Evolutionary conservation across 1,140 invertebrate species (phyloP), one percentile per base, ranked within the genome.

Genomic region (Pogonognathellus flavescens): DNA sequence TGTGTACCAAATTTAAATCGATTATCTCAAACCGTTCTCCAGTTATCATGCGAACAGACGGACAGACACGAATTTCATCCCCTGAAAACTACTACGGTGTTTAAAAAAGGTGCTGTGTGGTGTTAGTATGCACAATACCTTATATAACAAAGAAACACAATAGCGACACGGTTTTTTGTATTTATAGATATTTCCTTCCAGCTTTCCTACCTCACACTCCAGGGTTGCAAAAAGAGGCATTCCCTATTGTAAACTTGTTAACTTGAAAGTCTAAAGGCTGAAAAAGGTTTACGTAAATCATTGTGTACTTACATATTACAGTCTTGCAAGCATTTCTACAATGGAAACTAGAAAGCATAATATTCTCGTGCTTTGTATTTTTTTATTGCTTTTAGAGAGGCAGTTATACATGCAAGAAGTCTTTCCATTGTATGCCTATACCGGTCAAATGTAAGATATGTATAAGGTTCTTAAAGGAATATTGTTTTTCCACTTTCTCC

Each of bases 231-330:
- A 72, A 76, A 76, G 70, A 31, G 25, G 3, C 70, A 50, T 76
- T 76, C 70, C 70, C 70, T 50, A 49, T 76, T 76, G 70, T 76
- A 76, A 76, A 70, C 66, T 70, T 70, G 25, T 70, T 25, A 76
- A 76, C 31, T 76, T 76, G 70, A 76, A 76, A 76, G 70, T 76
- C n/a, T 76, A 76, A 57, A 76, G 41, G 70, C 41, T n/a, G 41
- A 76, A 70, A 76, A 76, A 31, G 70, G 8, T 5, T 31, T 49
- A 18, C 70, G 70, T 76, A 76, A 76, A 76, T 76, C 70, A 76
- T 76, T 31, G 16, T 50, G n/a, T 50, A 50, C 22, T 16, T 66
- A 66, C 25, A 66, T 7, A 31, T 55, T 55, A 31, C 1, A 66
- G 55, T 14, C 9, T 25, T 22, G 31, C 31, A 3, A 11, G 18